Evolutionary conservation across 1,140 invertebrate genomes (phyloP), one percentile per base, ranked within the genome.

Genomic region (Theocolax elegans): DNA sequence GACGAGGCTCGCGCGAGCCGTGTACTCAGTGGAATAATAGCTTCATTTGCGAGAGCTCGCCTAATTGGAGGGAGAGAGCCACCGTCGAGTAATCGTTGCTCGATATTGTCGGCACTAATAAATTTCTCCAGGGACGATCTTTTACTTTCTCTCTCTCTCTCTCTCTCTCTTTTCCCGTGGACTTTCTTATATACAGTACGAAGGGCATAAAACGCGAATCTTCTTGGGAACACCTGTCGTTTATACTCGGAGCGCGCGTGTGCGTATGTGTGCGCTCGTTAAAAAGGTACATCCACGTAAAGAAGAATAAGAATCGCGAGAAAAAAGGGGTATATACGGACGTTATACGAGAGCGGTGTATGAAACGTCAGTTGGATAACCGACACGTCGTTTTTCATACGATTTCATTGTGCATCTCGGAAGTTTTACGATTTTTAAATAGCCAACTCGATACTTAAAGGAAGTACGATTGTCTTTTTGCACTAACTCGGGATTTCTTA

Each of bases 31-130:
- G 17, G 44, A 69, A 63, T 69, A 69, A 62, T 69, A 69, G 67
- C 67, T 69, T 69, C 49, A 69, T 69, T 69, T 62, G 67, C 48
- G 40, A 69, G 40, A 56, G 46, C 25, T 54, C 59, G 59, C 46
- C 67, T 69, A 69, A 69, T 69, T 69, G 59, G 67, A 56, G 40
- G 49, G 35, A n/a, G 3, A 40, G 48, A 1, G 54, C 25, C 64
- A 31, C 64, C 40, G 40, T 67, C 56, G 46, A 60, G 66, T 60
- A 67, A 67, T 67, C 53, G 51, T 42, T 67, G 51, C 65, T 46
- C 51, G 65, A 67, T 68, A 68, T 68, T 60, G 29, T 60, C 40
- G 54, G 27, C 46, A 38, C 66, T 60, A 60, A 68, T 68, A 68
- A 68, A 68, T 68, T 68, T 51, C 46, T 68, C 42, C 15, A 17